These are phyloP conservation scores for Lasiommata megera DNA, from an alignment of 2,888 invertebrate genomes.

Conservation along the genomic window DNA sequence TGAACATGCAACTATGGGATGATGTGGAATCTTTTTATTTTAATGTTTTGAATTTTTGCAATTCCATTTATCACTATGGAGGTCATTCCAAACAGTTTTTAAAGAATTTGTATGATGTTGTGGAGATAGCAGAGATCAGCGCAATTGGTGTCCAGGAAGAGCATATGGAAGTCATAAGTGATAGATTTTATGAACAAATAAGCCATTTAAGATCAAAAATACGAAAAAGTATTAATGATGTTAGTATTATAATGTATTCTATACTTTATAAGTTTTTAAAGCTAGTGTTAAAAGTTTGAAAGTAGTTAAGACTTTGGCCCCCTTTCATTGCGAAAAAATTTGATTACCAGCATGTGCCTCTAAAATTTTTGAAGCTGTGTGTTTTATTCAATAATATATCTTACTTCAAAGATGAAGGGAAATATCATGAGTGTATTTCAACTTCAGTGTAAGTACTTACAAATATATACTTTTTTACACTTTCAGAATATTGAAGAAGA, in stretches of 20 bases:
- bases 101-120: conserved; percentile 47
- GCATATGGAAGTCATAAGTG: conserved; percentile 66
- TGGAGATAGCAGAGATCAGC: conserved; percentile 56
- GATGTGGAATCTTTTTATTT: conserved; percentile 62
- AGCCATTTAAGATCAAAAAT: conserved; percentile 44
- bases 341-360: too few species aligned
- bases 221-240: conserved; percentile 44
- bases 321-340: too few species aligned
- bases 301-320: too few species aligned
- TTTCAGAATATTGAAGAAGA: conserved; percentile 9
- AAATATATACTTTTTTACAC: background rate
- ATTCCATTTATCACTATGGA: conserved; percentile 55
- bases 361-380: too few species aligned
- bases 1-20: conserved; percentile 68
- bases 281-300: too few species aligned
- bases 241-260: conserved; percentile 33
- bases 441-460: too few species aligned
- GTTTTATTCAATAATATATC: too few species aligned
- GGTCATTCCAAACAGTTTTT: conserved; percentile 45
- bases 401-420: too few species aligned
- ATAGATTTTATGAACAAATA: conserved; percentile 62
- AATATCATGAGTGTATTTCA: too few species aligned
- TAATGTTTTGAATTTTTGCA: conserved; percentile 51
- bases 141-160: conserved; percentile 55
- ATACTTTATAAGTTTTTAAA: too few species aligned